phyloP scores from a whole-genome alignment of 1,140 invertebrate genomes.

The Homalodisca vitripennis region DNA sequence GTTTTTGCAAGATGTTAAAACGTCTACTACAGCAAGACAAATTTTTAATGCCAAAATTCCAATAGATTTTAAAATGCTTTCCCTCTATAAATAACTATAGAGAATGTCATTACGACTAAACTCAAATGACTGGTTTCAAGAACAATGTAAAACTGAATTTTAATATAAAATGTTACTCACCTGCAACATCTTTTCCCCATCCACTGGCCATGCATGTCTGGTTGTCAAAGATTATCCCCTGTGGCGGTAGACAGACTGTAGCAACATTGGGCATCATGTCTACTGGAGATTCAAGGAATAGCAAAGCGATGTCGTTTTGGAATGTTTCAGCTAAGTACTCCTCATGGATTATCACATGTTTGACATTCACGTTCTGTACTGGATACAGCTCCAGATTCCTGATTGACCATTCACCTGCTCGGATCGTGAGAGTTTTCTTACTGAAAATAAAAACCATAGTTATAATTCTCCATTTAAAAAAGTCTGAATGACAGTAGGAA shows the following conservation, averaged over 20 bases:
- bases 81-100: no score
- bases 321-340: slow-evolving; percentile 54
- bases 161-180: no score
- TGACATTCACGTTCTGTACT: slow-evolving; percentile 68
- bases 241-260: slow-evolving; percentile 64
- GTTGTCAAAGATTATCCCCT: slow-evolving; percentile 47
- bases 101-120: no score
- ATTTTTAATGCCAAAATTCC: no score
- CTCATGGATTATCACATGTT: slow-evolving; percentile 54
- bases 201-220: slow-evolving; percentile 63
- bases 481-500: background rate
- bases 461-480: background rate
- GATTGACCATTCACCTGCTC: slow-evolving; percentile 62
- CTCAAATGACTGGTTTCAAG: no score
- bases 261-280: slow-evolving; percentile 61
- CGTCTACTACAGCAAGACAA: no score
- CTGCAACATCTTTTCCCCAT: slow-evolving; percentile 70
- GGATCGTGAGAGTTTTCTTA: slow-evolving; percentile 22
- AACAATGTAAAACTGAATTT: no score
- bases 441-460: slow-evolving; percentile 28
- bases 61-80: no score
- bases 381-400: slow-evolving; percentile 70
- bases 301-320: slow-evolving; percentile 66
- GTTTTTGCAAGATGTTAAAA: no score
- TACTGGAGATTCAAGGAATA: slow-evolving; percentile 59